phyloP scores from a whole-genome alignment of 2,113 vertebrate genomes.

The Helogale parvula region DNA sequence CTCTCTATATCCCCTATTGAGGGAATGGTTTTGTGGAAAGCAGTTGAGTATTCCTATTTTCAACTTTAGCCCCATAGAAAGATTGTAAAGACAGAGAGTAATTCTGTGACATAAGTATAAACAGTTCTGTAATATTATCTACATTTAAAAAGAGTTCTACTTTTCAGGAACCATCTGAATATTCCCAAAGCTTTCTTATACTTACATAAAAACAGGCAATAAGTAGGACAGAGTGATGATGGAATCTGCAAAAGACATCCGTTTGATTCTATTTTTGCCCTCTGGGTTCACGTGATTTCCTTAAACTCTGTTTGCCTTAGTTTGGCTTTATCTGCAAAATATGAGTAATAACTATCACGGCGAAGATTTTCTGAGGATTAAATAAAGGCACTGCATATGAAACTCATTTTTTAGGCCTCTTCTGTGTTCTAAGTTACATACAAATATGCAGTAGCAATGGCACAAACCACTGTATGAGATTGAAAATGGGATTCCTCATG shows the following conservation, averaged over 20 bases:
- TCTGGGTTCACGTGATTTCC: background rate
- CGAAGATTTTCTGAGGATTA: background rate
- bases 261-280: background rate
- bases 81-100: background rate
- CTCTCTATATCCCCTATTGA: accelerated
- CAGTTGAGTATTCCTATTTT: background rate
- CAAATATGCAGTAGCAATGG: background rate
- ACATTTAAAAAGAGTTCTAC: background rate
- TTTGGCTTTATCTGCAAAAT: background rate
- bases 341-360: background rate
- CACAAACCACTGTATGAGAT: background rate
- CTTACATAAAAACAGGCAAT: background rate
- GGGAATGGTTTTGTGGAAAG: background rate
- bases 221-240: background rate
- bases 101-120: background rate
- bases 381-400: background rate
- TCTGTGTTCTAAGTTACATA: background rate
- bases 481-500: background rate
- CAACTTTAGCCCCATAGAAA: background rate
- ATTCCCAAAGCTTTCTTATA: background rate
- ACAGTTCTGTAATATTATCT: background rate
- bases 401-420: background rate
- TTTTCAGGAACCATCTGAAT: background rate
- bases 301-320: background rate
- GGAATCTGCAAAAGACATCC: background rate